phyloP scores from a whole-genome alignment of 2,113 vertebrate species.

The Passerina amoena region DNA sequence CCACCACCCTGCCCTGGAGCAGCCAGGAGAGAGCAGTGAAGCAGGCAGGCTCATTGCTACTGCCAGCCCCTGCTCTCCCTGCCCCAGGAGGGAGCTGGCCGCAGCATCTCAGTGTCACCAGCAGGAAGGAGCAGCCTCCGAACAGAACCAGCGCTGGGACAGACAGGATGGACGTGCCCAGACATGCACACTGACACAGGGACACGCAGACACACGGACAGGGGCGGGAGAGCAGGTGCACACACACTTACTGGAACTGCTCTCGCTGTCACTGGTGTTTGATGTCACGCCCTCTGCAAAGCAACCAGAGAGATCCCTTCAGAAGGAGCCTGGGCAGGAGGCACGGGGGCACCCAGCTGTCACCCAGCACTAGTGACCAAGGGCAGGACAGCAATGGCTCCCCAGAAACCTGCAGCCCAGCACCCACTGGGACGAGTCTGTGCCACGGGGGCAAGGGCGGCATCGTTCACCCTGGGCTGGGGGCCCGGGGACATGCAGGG shows the following conservation, averaged over 20 bases:
- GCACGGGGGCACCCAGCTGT: not conserved
- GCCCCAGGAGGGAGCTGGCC: not conserved
- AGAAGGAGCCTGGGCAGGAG: conserved; percentile 27
- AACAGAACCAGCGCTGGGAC: conserved; percentile 20
- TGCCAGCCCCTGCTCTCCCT: not conserved
- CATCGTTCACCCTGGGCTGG: not conserved
- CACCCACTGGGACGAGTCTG: not conserved
- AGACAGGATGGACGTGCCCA: conserved; percentile 23
- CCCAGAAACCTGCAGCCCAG: not conserved
- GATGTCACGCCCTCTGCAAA: conserved; percentile 97
- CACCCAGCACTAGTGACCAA: not conserved
- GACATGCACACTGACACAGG: not conserved
- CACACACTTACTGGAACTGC: conserved; percentile 96
- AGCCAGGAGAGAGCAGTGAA: not conserved
- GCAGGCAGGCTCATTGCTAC: not conserved
- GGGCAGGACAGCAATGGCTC: not conserved
- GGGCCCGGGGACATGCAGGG: not conserved
- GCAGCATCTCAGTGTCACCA: conserved; percentile 36
- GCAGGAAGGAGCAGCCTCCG: conserved; percentile 38
- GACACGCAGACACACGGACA: not conserved
- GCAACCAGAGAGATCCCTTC: conserved; percentile 74
- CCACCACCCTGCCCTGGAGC: not conserved
- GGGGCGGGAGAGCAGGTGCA: not conserved
- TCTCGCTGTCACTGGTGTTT: conserved; percentile 99
- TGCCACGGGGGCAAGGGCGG: not conserved